Conservation (phyloP, 2,888 invertebrate species). For the Stictocephala bisonia region DNA sequence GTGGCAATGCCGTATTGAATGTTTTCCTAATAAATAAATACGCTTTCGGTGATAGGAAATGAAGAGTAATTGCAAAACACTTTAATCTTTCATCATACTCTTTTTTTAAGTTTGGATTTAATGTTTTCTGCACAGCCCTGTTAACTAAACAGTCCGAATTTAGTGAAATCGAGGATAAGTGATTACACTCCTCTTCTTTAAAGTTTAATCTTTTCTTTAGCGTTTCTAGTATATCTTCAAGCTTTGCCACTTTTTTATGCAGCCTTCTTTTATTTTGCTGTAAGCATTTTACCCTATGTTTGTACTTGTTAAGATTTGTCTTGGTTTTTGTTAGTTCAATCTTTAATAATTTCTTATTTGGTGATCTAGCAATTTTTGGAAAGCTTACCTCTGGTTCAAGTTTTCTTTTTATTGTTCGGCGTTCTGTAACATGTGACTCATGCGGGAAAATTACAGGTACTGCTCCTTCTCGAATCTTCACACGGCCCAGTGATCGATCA, state of each 20-base stretch:
- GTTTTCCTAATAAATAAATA: slow-evolving; percentile 22
- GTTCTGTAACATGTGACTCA: background rate
- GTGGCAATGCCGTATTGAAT: slow-evolving; percentile 22
- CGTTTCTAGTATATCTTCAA: background rate
- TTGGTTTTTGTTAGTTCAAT: background rate
- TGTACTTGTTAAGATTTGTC: background rate
- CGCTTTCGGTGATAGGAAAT: slow-evolving; percentile 18
- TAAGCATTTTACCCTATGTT: background rate
- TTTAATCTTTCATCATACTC: slow-evolving; percentile 23
- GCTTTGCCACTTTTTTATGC: background rate
- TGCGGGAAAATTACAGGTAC: no score
- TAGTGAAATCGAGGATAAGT: background rate
- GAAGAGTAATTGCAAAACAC: slow-evolving; percentile 18
- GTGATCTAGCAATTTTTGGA: no score
- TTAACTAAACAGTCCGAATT: slow-evolving; percentile 6
- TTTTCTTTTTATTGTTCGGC: background rate
- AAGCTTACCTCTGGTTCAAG: background rate
- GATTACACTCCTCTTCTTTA: background rate
- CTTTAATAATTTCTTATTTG: background rate
- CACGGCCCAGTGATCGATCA: background rate
- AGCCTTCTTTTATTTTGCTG: background rate
- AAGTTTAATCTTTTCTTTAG: background rate
- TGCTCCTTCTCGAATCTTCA: slow-evolving; percentile 12
- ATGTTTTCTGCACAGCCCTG: background rate
- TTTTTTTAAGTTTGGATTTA: background rate